A percentile compares a stretch with the other conserved stretches of the same genome.
These are phyloP conservation scores for Drosophila suzukii DNA, from an alignment of 1,140 invertebrate genomes.

Conservation along the genomic window DNA sequence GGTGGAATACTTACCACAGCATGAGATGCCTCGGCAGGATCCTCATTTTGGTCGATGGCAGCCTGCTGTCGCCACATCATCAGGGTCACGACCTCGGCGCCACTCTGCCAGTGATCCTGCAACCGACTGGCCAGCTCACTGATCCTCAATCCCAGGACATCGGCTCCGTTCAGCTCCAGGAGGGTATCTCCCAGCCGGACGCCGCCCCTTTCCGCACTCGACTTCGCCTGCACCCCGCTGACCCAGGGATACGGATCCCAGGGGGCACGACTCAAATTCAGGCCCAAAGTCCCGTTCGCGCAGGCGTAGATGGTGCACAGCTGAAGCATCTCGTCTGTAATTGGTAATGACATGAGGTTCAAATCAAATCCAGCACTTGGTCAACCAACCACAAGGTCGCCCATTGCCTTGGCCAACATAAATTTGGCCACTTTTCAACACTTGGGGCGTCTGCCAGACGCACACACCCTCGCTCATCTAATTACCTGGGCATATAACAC, in stretches of 20 bases:
- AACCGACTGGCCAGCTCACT: slow-evolving; percentile 79
- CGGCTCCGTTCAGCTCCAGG: slow-evolving; percentile 81
- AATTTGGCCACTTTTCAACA: slow-evolving; percentile 72
- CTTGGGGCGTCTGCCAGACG: slow-evolving; percentile 56
- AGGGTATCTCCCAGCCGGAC: slow-evolving; percentile 82
- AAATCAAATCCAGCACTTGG: slow-evolving; percentile 14
- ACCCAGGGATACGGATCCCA: slow-evolving; percentile 85
- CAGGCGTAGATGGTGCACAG: slow-evolving; percentile 75
- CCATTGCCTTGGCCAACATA: slow-evolving; percentile 49
- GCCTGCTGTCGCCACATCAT: slow-evolving; percentile 77
- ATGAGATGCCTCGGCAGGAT: slow-evolving; percentile 62
- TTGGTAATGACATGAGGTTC: not conserved
- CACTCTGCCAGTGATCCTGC: slow-evolving; percentile 77
- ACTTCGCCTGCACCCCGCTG: slow-evolving; percentile 78
- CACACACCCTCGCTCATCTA: slow-evolving; percentile 37
- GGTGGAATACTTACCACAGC: slow-evolving; percentile 58
- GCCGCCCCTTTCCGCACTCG: slow-evolving; percentile 78
- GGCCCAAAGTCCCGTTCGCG: slow-evolving; percentile 78
- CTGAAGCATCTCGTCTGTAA: slow-evolving; percentile 68
- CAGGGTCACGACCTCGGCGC: slow-evolving; percentile 70
- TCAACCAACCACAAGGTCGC: slow-evolving; percentile 58
- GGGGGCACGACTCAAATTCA: slow-evolving; percentile 84
- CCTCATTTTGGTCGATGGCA: slow-evolving; percentile 22
- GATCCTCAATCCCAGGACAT: slow-evolving; percentile 82
- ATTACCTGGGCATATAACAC: slow-evolving; percentile 46